Evolutionary conservation across 2,113 vertebrate species (phyloP).

Genomic region (Bujurquina vittata): DNA sequence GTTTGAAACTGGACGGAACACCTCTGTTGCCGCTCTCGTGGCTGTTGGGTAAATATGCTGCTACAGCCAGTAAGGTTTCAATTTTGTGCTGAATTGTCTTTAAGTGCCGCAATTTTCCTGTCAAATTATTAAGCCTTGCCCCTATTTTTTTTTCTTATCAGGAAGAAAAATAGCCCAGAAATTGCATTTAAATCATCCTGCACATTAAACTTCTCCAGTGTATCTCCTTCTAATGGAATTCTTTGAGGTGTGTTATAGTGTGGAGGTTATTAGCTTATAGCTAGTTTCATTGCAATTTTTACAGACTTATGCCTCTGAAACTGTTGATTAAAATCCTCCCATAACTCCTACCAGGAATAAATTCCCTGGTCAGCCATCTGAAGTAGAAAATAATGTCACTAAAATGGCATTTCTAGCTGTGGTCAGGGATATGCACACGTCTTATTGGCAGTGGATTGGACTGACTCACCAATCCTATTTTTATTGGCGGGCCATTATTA

Average conservation of each 20-base stretch:
- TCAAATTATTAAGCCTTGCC: background rate
- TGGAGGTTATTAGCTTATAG: slow-evolving; percentile 44
- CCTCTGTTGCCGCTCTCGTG: background rate
- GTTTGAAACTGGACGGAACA: background rate
- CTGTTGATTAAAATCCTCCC: slow-evolving; percentile 64
- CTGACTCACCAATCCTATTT: slow-evolving; percentile 28
- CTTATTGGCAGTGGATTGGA: slow-evolving; percentile 25
- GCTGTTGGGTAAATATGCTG: background rate
- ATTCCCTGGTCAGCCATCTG: slow-evolving; percentile 38
- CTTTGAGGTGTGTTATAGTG: slow-evolving; percentile 40
- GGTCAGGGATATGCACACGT: slow-evolving; percentile 26
- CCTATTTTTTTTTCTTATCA: background rate
- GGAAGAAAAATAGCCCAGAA: background rate
- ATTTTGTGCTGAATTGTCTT: background rate
- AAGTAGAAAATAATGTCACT: slow-evolving; percentile 55
- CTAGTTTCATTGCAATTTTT: slow-evolving; percentile 52
- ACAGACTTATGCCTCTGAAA: slow-evolving; percentile 53
- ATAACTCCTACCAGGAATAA: slow-evolving; percentile 34
- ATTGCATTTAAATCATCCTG: slow-evolving; percentile 34
- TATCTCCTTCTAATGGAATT: slow-evolving; percentile 40
- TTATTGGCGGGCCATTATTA: slow-evolving; percentile 27
- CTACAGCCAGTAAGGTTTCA: background rate
- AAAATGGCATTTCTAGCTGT: slow-evolving; percentile 43
- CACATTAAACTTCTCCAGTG: slow-evolving; percentile 29
- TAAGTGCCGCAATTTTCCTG: slow-evolving; percentile 5